Percentiles rank a stretch among this genome's conserved stretches.
phyloP scores from a whole-genome alignment of 64 coral and sea anemone genomes.

The Astreopora myriophthalma region DNA sequence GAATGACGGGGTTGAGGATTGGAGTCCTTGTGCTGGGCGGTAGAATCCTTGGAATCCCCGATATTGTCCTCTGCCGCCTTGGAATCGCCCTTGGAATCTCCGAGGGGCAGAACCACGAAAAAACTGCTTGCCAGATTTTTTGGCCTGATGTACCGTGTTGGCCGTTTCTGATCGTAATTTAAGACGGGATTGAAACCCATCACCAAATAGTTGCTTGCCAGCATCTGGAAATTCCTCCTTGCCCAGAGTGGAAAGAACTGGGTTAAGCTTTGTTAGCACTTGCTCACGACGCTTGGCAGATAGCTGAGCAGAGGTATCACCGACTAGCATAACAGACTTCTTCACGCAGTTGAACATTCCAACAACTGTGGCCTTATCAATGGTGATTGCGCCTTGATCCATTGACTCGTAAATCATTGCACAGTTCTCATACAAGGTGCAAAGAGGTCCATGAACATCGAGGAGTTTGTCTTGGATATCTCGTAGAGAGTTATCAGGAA shows the following conservation, averaged over 20 bases:
- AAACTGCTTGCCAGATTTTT: constrained; percentile 18
- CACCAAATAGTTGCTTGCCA: constrained; percentile 43
- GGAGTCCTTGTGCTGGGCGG: neutral
- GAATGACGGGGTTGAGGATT: constrained; percentile 6
- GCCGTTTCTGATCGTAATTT: constrained; percentile 47
- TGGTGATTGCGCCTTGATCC: neutral
- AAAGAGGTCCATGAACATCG: constrained; percentile 49
- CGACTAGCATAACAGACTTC: neutral
- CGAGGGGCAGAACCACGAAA: constrained; percentile 22
- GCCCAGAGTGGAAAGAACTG: neutral
- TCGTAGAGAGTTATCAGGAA: constrained; percentile 16
- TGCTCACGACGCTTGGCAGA: constrained; percentile 18
- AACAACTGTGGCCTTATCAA: constrained; percentile 9
- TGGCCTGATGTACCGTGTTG: neutral
- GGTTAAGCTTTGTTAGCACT: constrained; percentile 19
- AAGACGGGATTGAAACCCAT: neutral
- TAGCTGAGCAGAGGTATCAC: constrained; percentile 17
- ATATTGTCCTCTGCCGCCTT: constrained; percentile 46
- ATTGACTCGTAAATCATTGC: constrained; percentile 13
- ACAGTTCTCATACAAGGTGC: constrained; percentile 56
- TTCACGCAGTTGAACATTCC: constrained; percentile 37
- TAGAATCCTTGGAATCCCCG: constrained; percentile 15
- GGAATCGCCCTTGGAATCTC: constrained; percentile 20
- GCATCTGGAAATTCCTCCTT: neutral
- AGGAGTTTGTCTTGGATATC: constrained; percentile 62